Evolutionary conservation across 2,113 vertebrate genomes (phyloP).

Genomic region (Osmerus eperlanus): DNA sequence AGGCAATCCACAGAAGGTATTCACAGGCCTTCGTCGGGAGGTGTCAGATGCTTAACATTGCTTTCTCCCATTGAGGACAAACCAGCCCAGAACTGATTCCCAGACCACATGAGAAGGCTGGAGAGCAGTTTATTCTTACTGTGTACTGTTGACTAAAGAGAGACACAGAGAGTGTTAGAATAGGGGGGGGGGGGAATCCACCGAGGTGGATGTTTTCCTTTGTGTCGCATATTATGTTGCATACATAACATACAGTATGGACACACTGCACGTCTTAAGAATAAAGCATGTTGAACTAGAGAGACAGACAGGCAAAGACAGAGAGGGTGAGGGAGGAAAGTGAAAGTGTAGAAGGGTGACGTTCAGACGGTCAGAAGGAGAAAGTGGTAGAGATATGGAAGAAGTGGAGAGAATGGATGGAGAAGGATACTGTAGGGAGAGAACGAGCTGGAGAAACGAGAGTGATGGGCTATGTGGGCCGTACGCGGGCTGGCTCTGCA

Average conservation of each 20-base stretch:
- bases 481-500: slow-evolving; percentile 38
- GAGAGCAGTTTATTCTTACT: slow-evolving; percentile 24
- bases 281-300: background rate
- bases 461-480: slow-evolving; percentile 44
- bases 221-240: too few species aligned
- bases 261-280: background rate
- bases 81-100: slow-evolving; percentile 1
- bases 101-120: slow-evolving; percentile 1
- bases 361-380: slow-evolving; percentile 20
- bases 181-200: background rate
- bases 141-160: slow-evolving; percentile 12
- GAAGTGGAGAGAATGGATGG: slow-evolving; percentile 6
- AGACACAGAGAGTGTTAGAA: background rate
- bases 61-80: slow-evolving; percentile 5
- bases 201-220: too few species aligned
- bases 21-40: background rate
- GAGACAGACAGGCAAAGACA: background rate
- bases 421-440: slow-evolving; percentile 6
- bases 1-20: background rate
- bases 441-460: slow-evolving; percentile 31
- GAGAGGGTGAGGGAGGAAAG: background rate
- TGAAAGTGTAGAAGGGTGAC: background rate
- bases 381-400: slow-evolving; percentile 25
- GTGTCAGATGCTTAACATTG: slow-evolving; percentile 7
- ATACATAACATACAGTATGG: too few species aligned